phyloP scores from a whole-genome alignment of 2,888 invertebrate species.

The Leptinotarsa rubiginosa region DNA sequence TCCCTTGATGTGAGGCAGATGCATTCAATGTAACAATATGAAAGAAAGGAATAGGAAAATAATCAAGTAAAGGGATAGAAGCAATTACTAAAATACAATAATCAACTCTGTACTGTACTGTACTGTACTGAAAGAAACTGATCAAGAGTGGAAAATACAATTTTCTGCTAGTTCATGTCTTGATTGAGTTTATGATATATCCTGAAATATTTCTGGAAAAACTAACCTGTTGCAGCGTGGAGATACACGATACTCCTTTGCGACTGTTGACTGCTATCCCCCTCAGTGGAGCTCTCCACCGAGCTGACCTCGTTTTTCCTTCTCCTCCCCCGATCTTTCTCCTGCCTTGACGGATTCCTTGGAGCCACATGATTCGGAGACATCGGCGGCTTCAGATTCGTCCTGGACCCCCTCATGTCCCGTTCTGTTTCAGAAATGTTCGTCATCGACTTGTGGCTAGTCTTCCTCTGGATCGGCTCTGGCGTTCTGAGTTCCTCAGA shows the following conservation, averaged over 20 bases:
- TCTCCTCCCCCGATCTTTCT: constrained; percentile 58
- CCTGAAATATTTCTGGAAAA: no score
- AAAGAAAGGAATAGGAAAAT: no score
- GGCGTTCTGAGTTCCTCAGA: constrained; percentile 66
- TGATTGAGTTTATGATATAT: no score
- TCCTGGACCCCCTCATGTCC: constrained; percentile 57
- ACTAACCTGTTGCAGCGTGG: constrained; percentile 82
- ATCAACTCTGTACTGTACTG: no score
- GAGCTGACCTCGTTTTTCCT: constrained; percentile 69
- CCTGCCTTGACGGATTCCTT: constrained; percentile 64
- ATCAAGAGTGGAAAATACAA: no score
- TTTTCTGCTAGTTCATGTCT: no score
- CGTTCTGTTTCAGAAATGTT: constrained; percentile 58
- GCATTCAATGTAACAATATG: no score
- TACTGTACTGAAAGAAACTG: no score
- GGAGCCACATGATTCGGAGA: constrained; percentile 57
- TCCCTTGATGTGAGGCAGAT: no score
- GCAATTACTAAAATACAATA: constrained; percentile 5
- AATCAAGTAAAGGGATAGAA: background rate
- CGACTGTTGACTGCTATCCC: constrained; percentile 82
- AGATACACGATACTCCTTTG: constrained; percentile 87
- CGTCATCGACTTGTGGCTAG: constrained; percentile 64
- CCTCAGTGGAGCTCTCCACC: constrained; percentile 78
- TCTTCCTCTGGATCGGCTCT: constrained; percentile 59
- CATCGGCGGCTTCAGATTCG: constrained; percentile 63